Conservation (phyloP, 2,113 vertebrate genomes). For the Barnardius zonarius region DNA sequence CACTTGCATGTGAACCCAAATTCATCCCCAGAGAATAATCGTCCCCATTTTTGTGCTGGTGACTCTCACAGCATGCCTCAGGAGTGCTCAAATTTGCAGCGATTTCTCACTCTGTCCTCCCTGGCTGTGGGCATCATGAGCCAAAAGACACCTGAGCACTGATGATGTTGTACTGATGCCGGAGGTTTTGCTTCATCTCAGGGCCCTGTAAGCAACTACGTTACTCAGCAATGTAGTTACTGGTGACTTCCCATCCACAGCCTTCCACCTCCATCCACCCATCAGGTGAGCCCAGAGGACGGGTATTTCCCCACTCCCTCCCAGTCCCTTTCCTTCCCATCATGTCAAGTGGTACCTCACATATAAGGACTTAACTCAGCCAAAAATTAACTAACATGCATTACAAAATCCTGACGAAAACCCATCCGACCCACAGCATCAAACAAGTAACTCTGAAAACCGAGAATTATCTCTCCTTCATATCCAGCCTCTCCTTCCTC, state of each 20-base stretch:
- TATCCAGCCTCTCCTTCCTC: neutral
- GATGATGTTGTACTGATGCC: neutral
- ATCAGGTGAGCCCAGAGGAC: neutral
- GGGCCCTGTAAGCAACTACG: neutral
- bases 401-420: neutral
- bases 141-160: neutral
- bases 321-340: neutral
- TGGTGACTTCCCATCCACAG: neutral
- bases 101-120: neutral
- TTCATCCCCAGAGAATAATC: neutral
- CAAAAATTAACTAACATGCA: neutral
- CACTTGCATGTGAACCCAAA: neutral
- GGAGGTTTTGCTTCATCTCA: neutral
- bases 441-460: neutral
- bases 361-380: neutral
- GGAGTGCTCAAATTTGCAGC: neutral
- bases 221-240: neutral
- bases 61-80: neutral
- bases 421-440: neutral
- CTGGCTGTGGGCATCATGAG: rapidly evolving
- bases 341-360: neutral
- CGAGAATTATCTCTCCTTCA: neutral
- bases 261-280: neutral
- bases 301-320: neutral
- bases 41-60: neutral